These are phyloP conservation scores for Holacanthella duospinosa DNA, from an alignment of 2,888 invertebrate genomes.

Conservation along the genomic window DNA sequence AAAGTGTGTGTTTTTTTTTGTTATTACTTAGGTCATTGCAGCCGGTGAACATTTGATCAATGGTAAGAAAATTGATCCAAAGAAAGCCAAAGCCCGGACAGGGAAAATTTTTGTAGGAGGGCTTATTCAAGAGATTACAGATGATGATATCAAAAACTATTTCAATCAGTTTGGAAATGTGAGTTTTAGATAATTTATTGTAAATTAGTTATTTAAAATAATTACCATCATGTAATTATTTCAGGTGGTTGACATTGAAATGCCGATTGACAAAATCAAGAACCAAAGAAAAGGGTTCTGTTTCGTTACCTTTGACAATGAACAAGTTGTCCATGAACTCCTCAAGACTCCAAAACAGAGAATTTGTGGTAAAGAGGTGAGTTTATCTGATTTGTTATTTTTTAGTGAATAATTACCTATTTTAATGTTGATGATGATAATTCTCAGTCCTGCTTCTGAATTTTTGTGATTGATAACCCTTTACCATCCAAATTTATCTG, in stretches of 20 bases:
- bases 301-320: constrained; percentile 93
- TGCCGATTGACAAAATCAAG: constrained; percentile 95
- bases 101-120: constrained; percentile 96
- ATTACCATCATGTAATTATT: not conserved
- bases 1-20: no score
- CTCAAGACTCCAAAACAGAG: constrained; percentile 85
- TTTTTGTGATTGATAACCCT: constrained; percentile 27
- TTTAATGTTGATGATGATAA: constrained; percentile 29
- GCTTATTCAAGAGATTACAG: constrained; percentile 78
- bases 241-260: constrained; percentile 87
- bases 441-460: constrained; percentile 36
- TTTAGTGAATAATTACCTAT: constrained; percentile 1
- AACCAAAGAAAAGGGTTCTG: constrained; percentile 94
- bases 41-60: constrained; percentile 44
- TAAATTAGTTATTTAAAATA: not conserved
- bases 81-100: constrained; percentile 86
- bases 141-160: constrained; percentile 85
- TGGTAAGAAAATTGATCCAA: constrained; percentile 89
- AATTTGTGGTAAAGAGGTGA: constrained; percentile 71
- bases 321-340: constrained; percentile 82
- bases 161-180: constrained; percentile 87
- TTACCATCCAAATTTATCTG: constrained; percentile 30
- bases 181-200: constrained; percentile 44
- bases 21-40: constrained; percentile 17
- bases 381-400: not conserved